Conservation (phyloP, 2,888 invertebrate species). For the Erpobdella octoculata region DNA sequence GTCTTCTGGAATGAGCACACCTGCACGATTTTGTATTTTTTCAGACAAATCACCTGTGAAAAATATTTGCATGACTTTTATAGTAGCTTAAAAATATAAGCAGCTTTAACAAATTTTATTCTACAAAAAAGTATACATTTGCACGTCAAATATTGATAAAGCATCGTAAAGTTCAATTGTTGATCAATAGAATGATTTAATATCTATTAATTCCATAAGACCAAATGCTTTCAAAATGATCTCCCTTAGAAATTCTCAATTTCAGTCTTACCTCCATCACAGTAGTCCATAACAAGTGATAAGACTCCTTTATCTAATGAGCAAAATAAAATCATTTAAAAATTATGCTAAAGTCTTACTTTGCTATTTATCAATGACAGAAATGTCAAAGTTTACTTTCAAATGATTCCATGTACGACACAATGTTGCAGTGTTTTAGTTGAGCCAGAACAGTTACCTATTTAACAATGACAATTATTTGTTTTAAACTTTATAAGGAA, state of each 20-base stretch:
- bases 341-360: background rate
- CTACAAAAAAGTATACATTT: no score
- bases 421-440: slow-evolving; percentile 54
- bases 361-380: background rate
- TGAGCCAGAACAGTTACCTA: slow-evolving; percentile 52
- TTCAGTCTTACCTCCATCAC: slow-evolving; percentile 51
- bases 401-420: slow-evolving; percentile 54
- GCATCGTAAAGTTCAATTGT: no score
- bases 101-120: no score
- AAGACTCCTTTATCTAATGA: slow-evolving; percentile 51
- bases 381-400: slow-evolving; percentile 44
- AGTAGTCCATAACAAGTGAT: slow-evolving; percentile 56
- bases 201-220: no score
- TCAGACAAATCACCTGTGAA: slow-evolving; percentile 50
- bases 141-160: no score
- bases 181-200: no score
- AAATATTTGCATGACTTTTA: no score
- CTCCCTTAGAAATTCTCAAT: background rate
- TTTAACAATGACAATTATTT: background rate
- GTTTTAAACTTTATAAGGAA: background rate
- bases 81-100: no score
- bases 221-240: background rate
- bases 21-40: slow-evolving; percentile 51
- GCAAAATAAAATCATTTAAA: no score
- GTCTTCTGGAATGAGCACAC: slow-evolving; percentile 50